Evolutionary conservation across 2,797 vertebrate genomes (phyloP).

Genomic region (Echiichthys vipera): DNA sequence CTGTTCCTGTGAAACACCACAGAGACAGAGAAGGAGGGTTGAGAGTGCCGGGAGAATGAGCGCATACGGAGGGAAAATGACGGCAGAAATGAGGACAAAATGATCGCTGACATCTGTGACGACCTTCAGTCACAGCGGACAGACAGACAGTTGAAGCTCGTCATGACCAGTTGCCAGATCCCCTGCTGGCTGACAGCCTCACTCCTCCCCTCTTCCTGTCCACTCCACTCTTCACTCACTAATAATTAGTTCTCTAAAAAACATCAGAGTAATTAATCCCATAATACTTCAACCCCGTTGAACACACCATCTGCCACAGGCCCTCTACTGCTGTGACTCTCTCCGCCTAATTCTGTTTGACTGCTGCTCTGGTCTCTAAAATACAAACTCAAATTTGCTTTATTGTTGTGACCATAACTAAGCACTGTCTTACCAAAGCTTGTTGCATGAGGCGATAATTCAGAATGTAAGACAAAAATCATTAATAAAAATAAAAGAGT

Average conservation of each 20-base stretch:
- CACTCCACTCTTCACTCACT: conserved; percentile 32
- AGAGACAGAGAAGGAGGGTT: background rate
- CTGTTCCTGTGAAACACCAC: conserved; percentile 65
- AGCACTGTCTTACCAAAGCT: background rate
- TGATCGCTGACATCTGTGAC: conserved; percentile 34
- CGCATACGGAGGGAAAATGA: background rate
- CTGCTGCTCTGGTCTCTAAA: background rate
- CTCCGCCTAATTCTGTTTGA: conserved; percentile 22
- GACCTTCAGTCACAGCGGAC: conserved; percentile 27
- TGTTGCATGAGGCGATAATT: background rate
- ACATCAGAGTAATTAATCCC: conserved; percentile 77
- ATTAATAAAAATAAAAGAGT: background rate
- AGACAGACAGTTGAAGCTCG: conserved; percentile 28
- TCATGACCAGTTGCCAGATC: conserved; percentile 14
- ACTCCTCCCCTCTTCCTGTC: conserved; percentile 35
- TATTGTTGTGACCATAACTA: background rate
- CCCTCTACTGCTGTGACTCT: conserved; percentile 10
- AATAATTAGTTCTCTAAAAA: conserved; percentile 76
- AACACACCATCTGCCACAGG: conserved; percentile 70
- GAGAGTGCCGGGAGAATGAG: background rate
- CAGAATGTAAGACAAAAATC: background rate
- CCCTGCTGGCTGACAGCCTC: conserved; percentile 21
- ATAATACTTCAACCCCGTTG: conserved; percentile 66
- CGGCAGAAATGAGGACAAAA: background rate
- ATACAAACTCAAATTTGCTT: conserved; percentile 17